Evolutionary conservation across 2,113 vertebrate genomes (phyloP).

Genomic region (Chelonoidis abingdonii): DNA sequence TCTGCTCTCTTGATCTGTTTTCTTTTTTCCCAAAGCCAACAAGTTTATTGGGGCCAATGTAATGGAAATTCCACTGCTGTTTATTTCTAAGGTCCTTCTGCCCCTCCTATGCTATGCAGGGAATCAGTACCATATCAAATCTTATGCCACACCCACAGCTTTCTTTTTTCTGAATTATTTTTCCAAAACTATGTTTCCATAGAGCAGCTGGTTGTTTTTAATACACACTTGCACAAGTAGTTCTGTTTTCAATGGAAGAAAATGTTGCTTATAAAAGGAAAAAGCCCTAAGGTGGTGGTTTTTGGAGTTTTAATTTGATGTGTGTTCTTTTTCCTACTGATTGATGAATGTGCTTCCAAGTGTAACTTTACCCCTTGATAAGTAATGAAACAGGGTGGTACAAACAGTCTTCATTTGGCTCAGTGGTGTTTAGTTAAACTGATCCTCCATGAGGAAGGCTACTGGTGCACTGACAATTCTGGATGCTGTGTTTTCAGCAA

Average conservation of each 20-base stretch:
- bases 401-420: conserved; percentile 59
- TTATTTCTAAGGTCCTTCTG: conserved; percentile 66
- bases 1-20: conserved; percentile 72
- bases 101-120: conserved; percentile 48
- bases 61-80: conserved; percentile 79
- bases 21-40: conserved; percentile 69
- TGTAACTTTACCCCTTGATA: conserved; percentile 76
- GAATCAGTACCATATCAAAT: conserved; percentile 55
- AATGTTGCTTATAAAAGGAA: conserved; percentile 80
- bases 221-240: conserved; percentile 80
- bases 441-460: conserved; percentile 38
- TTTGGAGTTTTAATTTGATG: conserved; percentile 78
- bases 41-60: conserved; percentile 61
- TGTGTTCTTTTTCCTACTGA: conserved; percentile 77
- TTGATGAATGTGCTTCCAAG: conserved; percentile 77
- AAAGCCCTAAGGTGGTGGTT: conserved; percentile 76
- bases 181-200: conserved; percentile 68
- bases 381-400: conserved; percentile 70
- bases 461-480: conserved; percentile 54
- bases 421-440: conserved; percentile 40
- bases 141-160: conserved; percentile 68
- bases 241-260: conserved; percentile 80
- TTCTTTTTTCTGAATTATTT: conserved; percentile 68
- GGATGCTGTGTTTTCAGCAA: conserved; percentile 20
- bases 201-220: conserved; percentile 82